phyloP scores from a whole-genome alignment of 2,888 invertebrate genomes.

The Eilema depressum region DNA sequence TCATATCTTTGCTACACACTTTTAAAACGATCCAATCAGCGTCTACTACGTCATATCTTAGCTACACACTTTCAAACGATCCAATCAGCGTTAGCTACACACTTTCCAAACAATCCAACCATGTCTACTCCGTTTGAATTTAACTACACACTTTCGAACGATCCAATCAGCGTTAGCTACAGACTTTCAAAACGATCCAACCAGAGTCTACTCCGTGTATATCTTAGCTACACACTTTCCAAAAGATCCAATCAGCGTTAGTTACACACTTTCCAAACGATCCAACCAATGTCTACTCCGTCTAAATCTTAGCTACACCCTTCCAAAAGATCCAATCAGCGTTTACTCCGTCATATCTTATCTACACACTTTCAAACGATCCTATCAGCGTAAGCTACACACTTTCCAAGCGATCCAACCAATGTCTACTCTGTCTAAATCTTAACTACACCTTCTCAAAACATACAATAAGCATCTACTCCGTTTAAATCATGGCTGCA shows the following conservation, averaged over 20 bases:
- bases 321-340: not conserved
- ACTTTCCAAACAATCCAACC: not conserved
- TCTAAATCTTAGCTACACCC: not conserved
- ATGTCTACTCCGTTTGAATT: no score
- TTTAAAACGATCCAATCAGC: not conserved
- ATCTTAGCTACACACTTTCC: not conserved
- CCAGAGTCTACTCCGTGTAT: not conserved
- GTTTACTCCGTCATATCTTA: no score
- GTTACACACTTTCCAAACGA: not conserved
- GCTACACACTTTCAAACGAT: not conserved
- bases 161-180: not conserved
- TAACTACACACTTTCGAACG: no score
- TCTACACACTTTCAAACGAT: no score
- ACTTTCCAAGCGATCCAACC: no score
- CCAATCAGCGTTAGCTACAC: no score
- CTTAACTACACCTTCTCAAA: no score
- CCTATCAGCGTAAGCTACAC: no score
- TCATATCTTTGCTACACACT: not conserved
- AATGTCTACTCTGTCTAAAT: no score
- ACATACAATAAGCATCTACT: no score
- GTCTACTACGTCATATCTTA: not conserved
- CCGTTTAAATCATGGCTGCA: no score
- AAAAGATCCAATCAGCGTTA: not conserved
- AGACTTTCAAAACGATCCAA: not conserved
- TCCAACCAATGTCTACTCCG: not conserved